Evolutionary conservation across 2,888 invertebrate species (phyloP).

Genomic region (Fabriciana adippe): DNA sequence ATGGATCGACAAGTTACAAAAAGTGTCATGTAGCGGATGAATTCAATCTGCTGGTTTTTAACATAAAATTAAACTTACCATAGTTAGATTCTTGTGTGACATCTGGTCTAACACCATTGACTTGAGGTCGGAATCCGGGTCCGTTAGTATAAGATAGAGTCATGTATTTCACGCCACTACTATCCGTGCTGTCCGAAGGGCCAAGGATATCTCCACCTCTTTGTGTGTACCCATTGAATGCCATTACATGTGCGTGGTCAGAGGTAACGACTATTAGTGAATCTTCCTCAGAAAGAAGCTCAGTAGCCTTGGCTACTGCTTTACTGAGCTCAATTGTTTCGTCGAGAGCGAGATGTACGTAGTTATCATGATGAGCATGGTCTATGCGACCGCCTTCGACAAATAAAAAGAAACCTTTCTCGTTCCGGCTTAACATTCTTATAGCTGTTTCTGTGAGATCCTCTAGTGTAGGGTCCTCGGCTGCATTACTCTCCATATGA

Average conservation of each 20-base stretch:
- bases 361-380: slow-evolving; percentile 82
- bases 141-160: slow-evolving; percentile 84
- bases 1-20: too few species aligned
- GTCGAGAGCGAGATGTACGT: slow-evolving; percentile 80
- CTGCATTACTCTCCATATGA: slow-evolving; percentile 77
- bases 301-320: slow-evolving; percentile 71
- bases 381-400: slow-evolving; percentile 85
- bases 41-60: background rate
- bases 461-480: slow-evolving; percentile 58
- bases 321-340: slow-evolving; percentile 84
- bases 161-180: slow-evolving; percentile 72
- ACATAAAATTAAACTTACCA: slow-evolving; percentile 37
- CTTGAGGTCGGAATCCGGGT: slow-evolving; percentile 68
- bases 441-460: slow-evolving; percentile 80
- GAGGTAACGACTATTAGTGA: slow-evolving; percentile 88
- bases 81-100: slow-evolving; percentile 48
- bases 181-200: slow-evolving; percentile 55
- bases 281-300: slow-evolving; percentile 70
- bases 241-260: slow-evolving; percentile 87
- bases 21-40: too few species aligned
- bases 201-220: slow-evolving; percentile 60
- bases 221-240: slow-evolving; percentile 84
- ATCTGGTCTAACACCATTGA: slow-evolving; percentile 62
- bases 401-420: slow-evolving; percentile 86
- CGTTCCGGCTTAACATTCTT: slow-evolving; percentile 81